Conservation (phyloP, 2,113 vertebrate species). For the Microtus montanus region DNA sequence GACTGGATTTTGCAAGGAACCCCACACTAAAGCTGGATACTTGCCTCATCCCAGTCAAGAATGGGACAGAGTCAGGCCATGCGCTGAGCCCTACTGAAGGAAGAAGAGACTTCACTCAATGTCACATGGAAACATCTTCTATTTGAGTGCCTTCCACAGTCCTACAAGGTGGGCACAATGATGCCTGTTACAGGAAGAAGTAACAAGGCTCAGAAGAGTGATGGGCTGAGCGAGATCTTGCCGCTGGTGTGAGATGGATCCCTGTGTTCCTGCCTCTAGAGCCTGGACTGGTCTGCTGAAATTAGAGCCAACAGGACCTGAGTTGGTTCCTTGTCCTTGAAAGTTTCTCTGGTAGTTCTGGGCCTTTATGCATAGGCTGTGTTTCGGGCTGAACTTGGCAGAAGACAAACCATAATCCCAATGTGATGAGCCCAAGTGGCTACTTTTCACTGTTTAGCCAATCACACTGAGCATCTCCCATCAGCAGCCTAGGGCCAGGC, state of each 20-base stretch:
- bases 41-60: background rate
- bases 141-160: accelerated
- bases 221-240: background rate
- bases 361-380: accelerated
- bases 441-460: background rate
- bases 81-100: background rate
- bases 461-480: background rate
- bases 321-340: background rate
- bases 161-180: background rate
- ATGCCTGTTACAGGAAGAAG: background rate
- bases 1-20: background rate
- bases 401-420: background rate
- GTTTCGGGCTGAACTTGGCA: background rate
- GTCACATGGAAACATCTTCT: background rate
- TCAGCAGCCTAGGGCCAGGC: background rate
- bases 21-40: background rate
- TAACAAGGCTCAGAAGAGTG: background rate
- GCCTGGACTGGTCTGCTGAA: background rate
- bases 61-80: background rate
- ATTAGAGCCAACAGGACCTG: background rate
- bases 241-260: no score
- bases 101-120: no score
- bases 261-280: background rate
- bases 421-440: background rate
- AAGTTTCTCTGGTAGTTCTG: background rate